These are phyloP conservation scores for Xestobium rufovillosum DNA, from an alignment of 2,888 invertebrate genomes.

Conservation along the genomic window DNA sequence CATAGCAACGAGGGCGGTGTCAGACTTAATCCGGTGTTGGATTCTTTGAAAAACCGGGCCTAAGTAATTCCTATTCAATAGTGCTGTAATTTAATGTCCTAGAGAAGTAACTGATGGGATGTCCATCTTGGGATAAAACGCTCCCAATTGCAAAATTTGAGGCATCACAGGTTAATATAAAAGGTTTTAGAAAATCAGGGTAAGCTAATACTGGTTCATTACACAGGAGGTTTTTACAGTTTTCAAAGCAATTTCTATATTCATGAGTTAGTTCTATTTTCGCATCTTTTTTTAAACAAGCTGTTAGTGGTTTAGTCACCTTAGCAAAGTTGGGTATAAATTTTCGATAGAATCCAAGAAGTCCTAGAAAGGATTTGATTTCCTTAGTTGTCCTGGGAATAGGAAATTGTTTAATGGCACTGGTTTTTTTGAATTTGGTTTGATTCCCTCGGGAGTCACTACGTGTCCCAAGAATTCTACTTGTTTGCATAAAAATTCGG, in stretches of 20 bases:
- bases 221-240: background rate
- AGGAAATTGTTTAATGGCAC: constrained; percentile 4
- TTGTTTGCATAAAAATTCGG: no score
- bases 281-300: background rate
- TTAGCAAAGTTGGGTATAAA: constrained; percentile 8
- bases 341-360: background rate
- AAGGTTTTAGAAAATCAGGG: background rate
- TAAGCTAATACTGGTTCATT: no score
- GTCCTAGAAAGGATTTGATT: constrained; percentile 12
- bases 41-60: no score
- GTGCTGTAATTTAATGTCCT: no score
- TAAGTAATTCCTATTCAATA: no score
- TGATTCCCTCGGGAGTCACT: constrained; percentile 14
- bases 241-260: background rate
- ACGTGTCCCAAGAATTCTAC: constrained; percentile 16
- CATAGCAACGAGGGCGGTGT: no score
- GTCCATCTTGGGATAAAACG: background rate
- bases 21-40: no score
- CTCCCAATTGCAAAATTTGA: background rate
- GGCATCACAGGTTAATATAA: background rate
- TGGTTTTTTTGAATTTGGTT: constrained; percentile 11
- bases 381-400: constrained; percentile 13
- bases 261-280: background rate
- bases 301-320: background rate
- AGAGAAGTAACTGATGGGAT: no score